A percentile compares a stretch with the other conserved stretches of the same genome.
phyloP scores from a whole-genome alignment of 2,888 invertebrate species.

The Pogonocherus hispidulus region DNA sequence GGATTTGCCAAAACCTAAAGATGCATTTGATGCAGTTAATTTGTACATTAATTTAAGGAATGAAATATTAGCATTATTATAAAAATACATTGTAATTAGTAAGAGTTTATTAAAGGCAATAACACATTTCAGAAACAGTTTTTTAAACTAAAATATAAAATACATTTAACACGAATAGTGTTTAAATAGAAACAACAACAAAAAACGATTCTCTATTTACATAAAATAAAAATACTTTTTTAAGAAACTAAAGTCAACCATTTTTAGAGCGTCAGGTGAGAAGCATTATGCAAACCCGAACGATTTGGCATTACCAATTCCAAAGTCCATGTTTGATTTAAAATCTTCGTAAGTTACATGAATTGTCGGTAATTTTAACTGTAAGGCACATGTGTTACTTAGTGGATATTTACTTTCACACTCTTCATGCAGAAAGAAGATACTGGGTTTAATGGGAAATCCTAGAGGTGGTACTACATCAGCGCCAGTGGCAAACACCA shows the following conservation, averaged over 20 bases:
- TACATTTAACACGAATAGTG: too few species aligned
- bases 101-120: too few species aligned
- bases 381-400: constrained; percentile 33
- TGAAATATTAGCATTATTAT: neutral
- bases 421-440: constrained; percentile 34
- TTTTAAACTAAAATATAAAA: too few species aligned
- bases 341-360: constrained; percentile 34
- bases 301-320: constrained; percentile 14
- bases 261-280: neutral
- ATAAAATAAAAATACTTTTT: too few species aligned
- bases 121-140: too few species aligned
- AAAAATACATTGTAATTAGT: too few species aligned
- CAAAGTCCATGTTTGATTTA: constrained; percentile 34
- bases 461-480: constrained; percentile 34
- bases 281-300: constrained; percentile 33
- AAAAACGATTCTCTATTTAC: too few species aligned
- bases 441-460: constrained; percentile 27
- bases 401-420: constrained; percentile 22
- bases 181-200: too few species aligned
- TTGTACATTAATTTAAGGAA: neutral
- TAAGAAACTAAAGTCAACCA: too few species aligned
- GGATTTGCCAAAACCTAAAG: too few species aligned
- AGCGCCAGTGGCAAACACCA: constrained; percentile 32
- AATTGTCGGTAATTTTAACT: constrained; percentile 29
- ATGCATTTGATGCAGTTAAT: too few species aligned